A percentile compares a stretch with the other conserved stretches of the same genome.
Evolutionary conservation across 2,797 vertebrate genomes (phyloP).

Genomic region (Serranus cabrilla): DNA sequence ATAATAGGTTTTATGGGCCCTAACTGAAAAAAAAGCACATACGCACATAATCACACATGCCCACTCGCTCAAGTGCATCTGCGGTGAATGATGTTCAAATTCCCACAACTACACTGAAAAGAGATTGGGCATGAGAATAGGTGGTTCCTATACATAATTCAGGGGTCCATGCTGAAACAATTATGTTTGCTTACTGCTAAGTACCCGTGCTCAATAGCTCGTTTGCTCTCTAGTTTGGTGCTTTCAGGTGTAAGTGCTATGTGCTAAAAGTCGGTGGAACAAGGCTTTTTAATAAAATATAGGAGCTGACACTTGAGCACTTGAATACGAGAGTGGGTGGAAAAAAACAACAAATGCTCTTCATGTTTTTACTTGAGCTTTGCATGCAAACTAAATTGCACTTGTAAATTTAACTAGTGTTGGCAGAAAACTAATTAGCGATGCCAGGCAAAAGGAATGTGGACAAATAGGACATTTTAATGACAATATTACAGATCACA

Average conservation of each 20-base stretch:
- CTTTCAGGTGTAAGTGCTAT: constrained; percentile 77
- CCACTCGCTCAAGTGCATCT: constrained; percentile 78
- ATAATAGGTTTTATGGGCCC: constrained; percentile 83
- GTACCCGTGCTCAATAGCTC: constrained; percentile 76
- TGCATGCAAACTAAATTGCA: constrained; percentile 65
- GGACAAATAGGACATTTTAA: constrained; percentile 59
- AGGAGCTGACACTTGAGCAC: constrained; percentile 64
- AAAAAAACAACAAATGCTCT: constrained; percentile 68
- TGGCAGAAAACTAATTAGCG: constrained; percentile 47
- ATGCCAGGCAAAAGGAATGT: constrained; percentile 35
- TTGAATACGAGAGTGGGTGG: constrained; percentile 63
- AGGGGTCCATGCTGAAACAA: constrained; percentile 81
- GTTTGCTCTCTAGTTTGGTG: constrained; percentile 68
- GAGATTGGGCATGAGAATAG: constrained; percentile 79
- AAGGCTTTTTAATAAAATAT: constrained; percentile 81
- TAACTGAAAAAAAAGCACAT: constrained; percentile 68
- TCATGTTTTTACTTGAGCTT: constrained; percentile 65
- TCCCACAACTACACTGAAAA: constrained; percentile 83
- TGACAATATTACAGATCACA: constrained; percentile 54
- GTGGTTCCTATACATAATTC: constrained; percentile 85
- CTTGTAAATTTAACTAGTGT: constrained; percentile 57
- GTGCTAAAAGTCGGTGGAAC: constrained; percentile 73
- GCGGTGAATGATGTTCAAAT: constrained; percentile 81
- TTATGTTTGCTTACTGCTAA: constrained; percentile 83
- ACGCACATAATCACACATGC: constrained; percentile 74